Evolutionary conservation across 2,113 vertebrate genomes (phyloP).

Genomic region (Cyprinodon variegatus): DNA sequence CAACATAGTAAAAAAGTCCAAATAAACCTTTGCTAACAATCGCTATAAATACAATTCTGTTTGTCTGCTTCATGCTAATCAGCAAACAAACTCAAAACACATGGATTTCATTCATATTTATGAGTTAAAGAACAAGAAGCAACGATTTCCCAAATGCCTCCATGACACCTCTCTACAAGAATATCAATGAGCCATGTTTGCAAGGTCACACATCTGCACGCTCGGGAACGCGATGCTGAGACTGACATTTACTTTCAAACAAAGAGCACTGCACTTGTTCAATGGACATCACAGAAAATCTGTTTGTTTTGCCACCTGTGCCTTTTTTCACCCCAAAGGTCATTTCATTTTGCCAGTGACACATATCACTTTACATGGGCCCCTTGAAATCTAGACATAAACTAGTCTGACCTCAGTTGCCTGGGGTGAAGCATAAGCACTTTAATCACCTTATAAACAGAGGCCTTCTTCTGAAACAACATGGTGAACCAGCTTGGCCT

Average conservation of each 20-base stretch:
- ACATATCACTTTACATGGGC: slow-evolving; percentile 65
- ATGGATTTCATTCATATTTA: slow-evolving; percentile 64
- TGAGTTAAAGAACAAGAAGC: slow-evolving; percentile 27
- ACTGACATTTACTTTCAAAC: slow-evolving; percentile 38
- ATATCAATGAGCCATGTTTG: slow-evolving; percentile 40
- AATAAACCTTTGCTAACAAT: slow-evolving; percentile 13
- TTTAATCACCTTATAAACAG: slow-evolving; percentile 75
- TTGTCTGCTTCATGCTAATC: slow-evolving; percentile 41
- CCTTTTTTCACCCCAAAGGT: slow-evolving; percentile 40
- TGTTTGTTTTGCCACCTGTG: slow-evolving; percentile 72
- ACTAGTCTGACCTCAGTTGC: slow-evolving; percentile 75
- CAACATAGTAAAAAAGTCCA: neutral
- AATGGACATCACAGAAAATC: slow-evolving; percentile 38
- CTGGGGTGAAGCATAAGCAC: slow-evolving; percentile 52
- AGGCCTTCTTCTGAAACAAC: slow-evolving; percentile 56
- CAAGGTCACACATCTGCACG: slow-evolving; percentile 12
- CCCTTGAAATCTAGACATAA: slow-evolving; percentile 65
- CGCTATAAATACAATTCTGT: slow-evolving; percentile 22
- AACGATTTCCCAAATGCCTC: slow-evolving; percentile 31
- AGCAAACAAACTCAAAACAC: slow-evolving; percentile 58
- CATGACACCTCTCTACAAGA: slow-evolving; percentile 41
- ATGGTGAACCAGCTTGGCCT: slow-evolving; percentile 13
- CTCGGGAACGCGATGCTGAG: slow-evolving; percentile 7
- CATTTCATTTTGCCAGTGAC: slow-evolving; percentile 65
- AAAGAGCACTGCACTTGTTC: slow-evolving; percentile 39